Evolutionary conservation across 2,888 invertebrate species (phyloP).

Genomic region (Epinotia demarniana): DNA sequence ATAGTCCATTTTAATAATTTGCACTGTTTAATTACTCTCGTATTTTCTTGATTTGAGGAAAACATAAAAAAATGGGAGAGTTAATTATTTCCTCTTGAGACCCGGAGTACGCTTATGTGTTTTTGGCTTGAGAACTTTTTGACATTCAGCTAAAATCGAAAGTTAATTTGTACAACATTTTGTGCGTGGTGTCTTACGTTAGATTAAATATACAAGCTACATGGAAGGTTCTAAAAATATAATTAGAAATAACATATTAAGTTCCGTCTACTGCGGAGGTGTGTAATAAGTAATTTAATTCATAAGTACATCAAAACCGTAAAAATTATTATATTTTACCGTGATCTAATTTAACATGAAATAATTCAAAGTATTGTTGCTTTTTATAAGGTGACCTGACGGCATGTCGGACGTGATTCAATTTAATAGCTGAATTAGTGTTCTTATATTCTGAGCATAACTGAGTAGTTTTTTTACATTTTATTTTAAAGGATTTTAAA

Average conservation of each 20-base stretch:
- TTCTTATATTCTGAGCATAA: neutral
- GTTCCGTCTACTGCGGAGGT: neutral
- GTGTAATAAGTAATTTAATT: constrained; percentile 3
- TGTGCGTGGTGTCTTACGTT: too few species aligned
- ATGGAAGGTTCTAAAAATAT: neutral
- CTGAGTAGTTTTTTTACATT: neutral
- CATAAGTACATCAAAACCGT: neutral
- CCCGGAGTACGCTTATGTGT: too few species aligned
- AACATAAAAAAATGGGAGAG: too few species aligned
- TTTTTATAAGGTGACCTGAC: neutral
- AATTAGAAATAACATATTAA: neutral
- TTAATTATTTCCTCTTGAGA: too few species aligned
- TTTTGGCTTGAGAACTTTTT: too few species aligned
- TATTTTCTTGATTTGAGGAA: too few species aligned
- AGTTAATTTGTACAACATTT: too few species aligned
- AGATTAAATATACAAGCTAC: neutral
- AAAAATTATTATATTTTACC: constrained; percentile 12
- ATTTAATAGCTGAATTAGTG: constrained; percentile 7
- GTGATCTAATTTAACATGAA: constrained; percentile 14
- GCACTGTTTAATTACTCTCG: too few species aligned
- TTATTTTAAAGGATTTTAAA: too few species aligned
- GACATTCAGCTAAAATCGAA: too few species aligned
- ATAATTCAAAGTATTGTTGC: constrained; percentile 25
- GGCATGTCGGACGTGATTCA: constrained; percentile 26
- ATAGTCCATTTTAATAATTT: too few species aligned